Base-by-base conservation (phyloP, 2,797 vertebrate genomes). In the Columba guinea region DNA sequence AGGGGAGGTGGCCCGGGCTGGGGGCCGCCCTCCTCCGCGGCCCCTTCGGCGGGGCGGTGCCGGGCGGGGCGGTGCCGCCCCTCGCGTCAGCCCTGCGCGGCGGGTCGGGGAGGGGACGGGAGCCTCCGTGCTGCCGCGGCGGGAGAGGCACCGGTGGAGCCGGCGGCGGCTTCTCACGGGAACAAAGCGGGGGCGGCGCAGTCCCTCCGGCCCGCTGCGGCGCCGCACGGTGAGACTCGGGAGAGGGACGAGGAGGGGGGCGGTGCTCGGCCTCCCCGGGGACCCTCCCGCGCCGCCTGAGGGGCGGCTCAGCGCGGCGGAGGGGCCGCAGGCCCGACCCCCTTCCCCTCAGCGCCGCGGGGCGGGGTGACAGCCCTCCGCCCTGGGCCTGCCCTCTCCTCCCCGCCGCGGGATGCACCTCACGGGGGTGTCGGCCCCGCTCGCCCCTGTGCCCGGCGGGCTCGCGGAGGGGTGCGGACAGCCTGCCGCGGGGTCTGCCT, bases 161-260 rank as follows among this genome's bases (percentile, higher is more conserved):
- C 81, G 68, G 86, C 95, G 39, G 86, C 86, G 35, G 68, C 90
- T 81, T 84, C 87, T 93, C 93, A 55, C 80, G 90, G 94, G 96
- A 97, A 97, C 97, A 98, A 97, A 97, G 97, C 97, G 96, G 94
- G 89, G 92, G 91, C 86, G 92, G 91, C 80, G 86, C 86, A n/a
- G 82, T 15, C 37, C 26, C n/a, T 64, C 71, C 12, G 44, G 32
- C 28, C 56, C n/a, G 34, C 65, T 22, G 74, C 67, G 49, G 53
- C 46, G 37, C 71, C 76, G 20, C 48, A 92, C 82, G 95, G 94
- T 96, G 79, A 97, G 95, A 63, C 32, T 9, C 48, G 68, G 39
- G 35, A 19, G 34, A 71, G 49, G 59, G 37, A 53, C 35, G 22
- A 63, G 52, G 67, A n/a, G 35, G 39, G 51, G 44, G 68, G 58